A percentile compares a stretch with the other conserved stretches of the same genome.
phyloP scores from a whole-genome alignment of 2,888 invertebrate species.

The Busseola fusca region DNA sequence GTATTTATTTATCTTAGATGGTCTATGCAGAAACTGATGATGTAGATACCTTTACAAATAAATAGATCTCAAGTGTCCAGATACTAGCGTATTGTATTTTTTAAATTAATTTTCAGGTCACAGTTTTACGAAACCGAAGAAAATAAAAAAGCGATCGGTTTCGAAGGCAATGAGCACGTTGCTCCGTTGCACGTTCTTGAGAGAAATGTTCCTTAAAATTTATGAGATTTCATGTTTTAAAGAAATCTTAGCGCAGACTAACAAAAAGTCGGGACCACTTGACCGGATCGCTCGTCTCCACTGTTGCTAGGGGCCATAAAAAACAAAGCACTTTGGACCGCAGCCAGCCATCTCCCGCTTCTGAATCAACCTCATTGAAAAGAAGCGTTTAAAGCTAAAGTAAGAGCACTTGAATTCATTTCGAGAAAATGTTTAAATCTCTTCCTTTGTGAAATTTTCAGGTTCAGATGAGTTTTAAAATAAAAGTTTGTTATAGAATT shows the following conservation, averaged over 20 bases:
- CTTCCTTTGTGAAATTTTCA: constrained; percentile 63
- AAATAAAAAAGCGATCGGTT: constrained; percentile 35
- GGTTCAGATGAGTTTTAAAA: constrained; percentile 55
- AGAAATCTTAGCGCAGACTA: constrained; percentile 65
- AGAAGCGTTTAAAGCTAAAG: constrained; percentile 81
- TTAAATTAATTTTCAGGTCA: constrained; percentile 20
- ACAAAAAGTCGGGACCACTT: constrained; percentile 77
- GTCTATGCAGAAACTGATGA: too few species aligned
- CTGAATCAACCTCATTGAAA: constrained; percentile 82
- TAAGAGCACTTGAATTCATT: constrained; percentile 81
- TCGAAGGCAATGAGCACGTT: constrained; percentile 32
- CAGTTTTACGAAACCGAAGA: constrained; percentile 19
- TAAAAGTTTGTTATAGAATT: constrained; percentile 58
- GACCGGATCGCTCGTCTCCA: constrained; percentile 76
- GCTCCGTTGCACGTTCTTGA: constrained; percentile 35
- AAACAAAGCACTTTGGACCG: constrained; percentile 85
- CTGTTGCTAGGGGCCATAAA: constrained; percentile 79
- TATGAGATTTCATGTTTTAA: constrained; percentile 65
- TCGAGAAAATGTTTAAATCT: constrained; percentile 70
- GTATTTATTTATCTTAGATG: background rate
- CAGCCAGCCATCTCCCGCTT: constrained; percentile 78
- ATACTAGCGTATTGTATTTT: background rate
- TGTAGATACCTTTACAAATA: too few species aligned
- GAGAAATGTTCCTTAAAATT: constrained; percentile 60
- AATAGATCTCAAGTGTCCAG: background rate